Evolutionary conservation across 2,888 invertebrate species (phyloP).

Genomic region (Rutpela maculata): DNA sequence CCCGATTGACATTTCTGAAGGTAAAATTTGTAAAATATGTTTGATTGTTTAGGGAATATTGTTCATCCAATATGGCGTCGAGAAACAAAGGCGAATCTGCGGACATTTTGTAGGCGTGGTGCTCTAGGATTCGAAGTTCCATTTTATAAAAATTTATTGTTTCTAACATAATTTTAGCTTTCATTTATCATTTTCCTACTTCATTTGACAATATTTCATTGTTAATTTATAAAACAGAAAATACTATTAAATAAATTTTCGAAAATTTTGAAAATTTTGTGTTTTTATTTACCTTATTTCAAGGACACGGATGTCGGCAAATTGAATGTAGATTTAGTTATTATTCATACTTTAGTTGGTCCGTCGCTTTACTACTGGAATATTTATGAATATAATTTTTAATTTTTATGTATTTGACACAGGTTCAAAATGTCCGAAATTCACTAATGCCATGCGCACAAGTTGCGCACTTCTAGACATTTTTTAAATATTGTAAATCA

Average conservation of each 20-base stretch:
- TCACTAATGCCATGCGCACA: constrained; percentile 47
- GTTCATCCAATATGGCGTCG: constrained; percentile 72
- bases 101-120: constrained; percentile 75
- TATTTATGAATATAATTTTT: constrained; percentile 21
- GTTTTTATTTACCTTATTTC: constrained; percentile 64
- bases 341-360: constrained; percentile 35
- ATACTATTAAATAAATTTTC: constrained; percentile 46
- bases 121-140: constrained; percentile 55
- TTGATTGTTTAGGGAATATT: constrained; percentile 71
- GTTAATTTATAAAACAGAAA: constrained; percentile 40
- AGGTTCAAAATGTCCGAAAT: constrained; percentile 36
- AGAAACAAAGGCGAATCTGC: constrained; percentile 68
- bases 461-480: neutral
- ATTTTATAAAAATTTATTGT: constrained; percentile 51
- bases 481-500: neutral
- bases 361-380: constrained; percentile 12
- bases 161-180: constrained; percentile 38
- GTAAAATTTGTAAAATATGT: constrained; percentile 74
- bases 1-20: constrained; percentile 71
- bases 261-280: constrained; percentile 55
- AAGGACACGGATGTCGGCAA: constrained; percentile 54
- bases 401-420: constrained; percentile 17
- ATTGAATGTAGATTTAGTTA: constrained; percentile 32
- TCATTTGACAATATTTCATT: constrained; percentile 36
- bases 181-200: constrained; percentile 29